Base-by-base conservation (phyloP, 2,888 invertebrate species). In the Leucophora obtusa region DNA sequence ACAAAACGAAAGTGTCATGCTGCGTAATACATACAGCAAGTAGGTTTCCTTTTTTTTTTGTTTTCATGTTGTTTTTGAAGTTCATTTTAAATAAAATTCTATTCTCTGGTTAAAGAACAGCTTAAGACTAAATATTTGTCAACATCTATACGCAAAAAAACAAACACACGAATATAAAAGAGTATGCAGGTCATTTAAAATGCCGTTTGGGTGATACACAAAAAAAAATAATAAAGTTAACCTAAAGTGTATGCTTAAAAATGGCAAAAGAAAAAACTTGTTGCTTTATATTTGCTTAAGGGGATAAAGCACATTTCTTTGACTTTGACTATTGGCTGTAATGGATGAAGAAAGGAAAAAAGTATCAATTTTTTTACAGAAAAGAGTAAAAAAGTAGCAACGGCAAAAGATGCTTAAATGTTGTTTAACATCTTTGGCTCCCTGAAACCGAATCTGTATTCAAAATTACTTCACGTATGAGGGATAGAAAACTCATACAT, bases 181-280 rank as follows among this genome's bases (percentile, higher is more conserved):
- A n/a, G 17, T 18, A 14, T 59, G 38, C 18, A 38, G 11, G 54
- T 72, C 47, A 72, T 72, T 72, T 62, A 63, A 72, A 72, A 72
- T 72, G 63, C 71, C 63, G 56, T 72, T 72, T 72, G n/a, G 3
- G 28, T 56, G 62, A 9, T 56, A 43, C 4, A 14, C n/a, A 51
- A 51, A 70, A 50, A n/a, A 15, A 43, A 11, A 33, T 50, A 43
- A 24, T 18, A 60, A 59, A 65, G 8, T 38, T 11, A 9, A 54
- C 7, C 14, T 51, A 65, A 35, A 10, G 8, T 0, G 14, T 24
- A 24, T 28, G n/a, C n/a, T 9, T 1, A 66, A 54, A 66, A 66
- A 66, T 66, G 66, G 66, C 21, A 56, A 56, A 53, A 14, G 38
- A 38, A 59, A 59, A 43, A n/a, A 60, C 43, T 63, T 63, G 71